A percentile compares a stretch with the other conserved stretches of the same genome.
Conservation (phyloP, 2,888 invertebrate species). For the Limnephilus lunatus region DNA sequence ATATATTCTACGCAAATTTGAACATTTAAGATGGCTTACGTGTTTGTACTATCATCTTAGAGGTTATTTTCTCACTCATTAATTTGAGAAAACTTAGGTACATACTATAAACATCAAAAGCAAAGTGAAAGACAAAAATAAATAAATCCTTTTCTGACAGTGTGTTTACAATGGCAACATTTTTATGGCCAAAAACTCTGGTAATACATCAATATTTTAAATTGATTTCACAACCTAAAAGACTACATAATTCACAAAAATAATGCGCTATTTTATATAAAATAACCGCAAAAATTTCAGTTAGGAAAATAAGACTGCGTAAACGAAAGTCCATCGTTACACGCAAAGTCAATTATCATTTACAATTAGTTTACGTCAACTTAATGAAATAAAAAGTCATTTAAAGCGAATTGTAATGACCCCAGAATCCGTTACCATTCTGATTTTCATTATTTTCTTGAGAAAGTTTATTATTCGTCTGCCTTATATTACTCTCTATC, state of each 20-base stretch:
- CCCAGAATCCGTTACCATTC: slow-evolving; percentile 54
- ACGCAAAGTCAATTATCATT: neutral
- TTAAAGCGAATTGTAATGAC: slow-evolving; percentile 39
- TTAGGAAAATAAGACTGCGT: neutral
- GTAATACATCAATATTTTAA: neutral
- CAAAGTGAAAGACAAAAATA: too few relatives aligned
- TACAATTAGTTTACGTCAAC: neutral
- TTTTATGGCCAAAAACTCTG: neutral
- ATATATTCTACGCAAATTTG: neutral
- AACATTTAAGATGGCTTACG: neutral
- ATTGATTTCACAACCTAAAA: neutral
- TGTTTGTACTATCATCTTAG: slow-evolving; percentile 30
- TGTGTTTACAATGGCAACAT: neutral
- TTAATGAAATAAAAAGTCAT: neutral
- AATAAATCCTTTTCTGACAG: neutral
- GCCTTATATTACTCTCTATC: slow-evolving; percentile 12
- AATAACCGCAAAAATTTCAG: neutral
- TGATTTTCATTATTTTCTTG: slow-evolving; percentile 39
- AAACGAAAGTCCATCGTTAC: neutral
- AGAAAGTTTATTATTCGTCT: slow-evolving; percentile 16
- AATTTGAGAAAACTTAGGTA: neutral
- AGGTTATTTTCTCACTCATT: neutral
- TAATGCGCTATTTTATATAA: neutral
- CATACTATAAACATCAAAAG: too few relatives aligned
- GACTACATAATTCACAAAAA: neutral